Evolutionary conservation across 2,888 invertebrate genomes (phyloP).

Genomic region (Xanthia icteritia): DNA sequence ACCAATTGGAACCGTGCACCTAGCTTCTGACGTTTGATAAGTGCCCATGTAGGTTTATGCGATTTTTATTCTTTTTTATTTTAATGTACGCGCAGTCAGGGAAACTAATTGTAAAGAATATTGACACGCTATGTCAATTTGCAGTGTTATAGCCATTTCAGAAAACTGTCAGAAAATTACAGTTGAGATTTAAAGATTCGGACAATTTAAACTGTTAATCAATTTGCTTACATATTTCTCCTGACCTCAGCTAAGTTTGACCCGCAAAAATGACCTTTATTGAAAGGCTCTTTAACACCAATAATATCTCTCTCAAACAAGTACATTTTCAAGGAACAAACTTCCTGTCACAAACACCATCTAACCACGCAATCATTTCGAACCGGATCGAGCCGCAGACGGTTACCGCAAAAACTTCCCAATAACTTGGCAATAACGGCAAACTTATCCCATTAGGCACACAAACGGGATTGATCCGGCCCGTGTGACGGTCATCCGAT

Average conservation of each 20-base stretch:
- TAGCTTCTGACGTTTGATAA: no score
- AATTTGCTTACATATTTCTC: neutral
- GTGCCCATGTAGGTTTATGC: no score
- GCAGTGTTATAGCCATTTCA: neutral
- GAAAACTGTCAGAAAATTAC: neutral
- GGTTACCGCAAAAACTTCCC: conserved; percentile 53
- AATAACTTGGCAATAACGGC: conserved; percentile 51
- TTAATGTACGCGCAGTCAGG: neutral
- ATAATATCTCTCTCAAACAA: neutral
- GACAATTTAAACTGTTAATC: no score
- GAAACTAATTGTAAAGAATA: neutral
- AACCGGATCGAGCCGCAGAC: conserved; percentile 26
- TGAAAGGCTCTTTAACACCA: neutral
- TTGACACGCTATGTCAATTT: neutral
- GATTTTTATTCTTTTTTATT: no score
- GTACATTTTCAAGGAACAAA: conserved; percentile 11
- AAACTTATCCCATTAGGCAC: conserved; percentile 64
- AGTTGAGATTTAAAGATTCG: neutral
- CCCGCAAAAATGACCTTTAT: neutral
- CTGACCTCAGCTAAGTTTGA: neutral
- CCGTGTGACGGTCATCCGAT: conserved; percentile 54
- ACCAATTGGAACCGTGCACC: no score
- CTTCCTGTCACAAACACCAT: conserved; percentile 19
- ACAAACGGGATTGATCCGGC: conserved; percentile 61
- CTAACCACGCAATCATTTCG: conserved; percentile 34